Evolutionary conservation across 2,113 vertebrate genomes (phyloP).

Genomic region (Tauraco erythrolophus): DNA sequence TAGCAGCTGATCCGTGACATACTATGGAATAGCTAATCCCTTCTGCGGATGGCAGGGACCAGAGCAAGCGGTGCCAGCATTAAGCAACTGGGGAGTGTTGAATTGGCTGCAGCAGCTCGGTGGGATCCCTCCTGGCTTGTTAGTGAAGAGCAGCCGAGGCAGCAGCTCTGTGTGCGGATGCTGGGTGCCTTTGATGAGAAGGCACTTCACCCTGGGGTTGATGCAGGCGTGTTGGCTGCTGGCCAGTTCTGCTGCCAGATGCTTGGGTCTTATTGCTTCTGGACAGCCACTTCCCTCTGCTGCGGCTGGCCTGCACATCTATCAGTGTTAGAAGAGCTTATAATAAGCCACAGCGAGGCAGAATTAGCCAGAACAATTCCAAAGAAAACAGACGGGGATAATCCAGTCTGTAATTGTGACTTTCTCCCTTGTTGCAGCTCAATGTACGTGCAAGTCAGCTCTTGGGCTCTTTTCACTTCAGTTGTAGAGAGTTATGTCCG

Average conservation of each 20-base stretch:
- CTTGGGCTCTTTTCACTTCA: background rate
- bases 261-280: constrained; percentile 10
- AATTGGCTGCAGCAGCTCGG: constrained; percentile 1
- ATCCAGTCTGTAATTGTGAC: background rate
- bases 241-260: constrained; percentile 30
- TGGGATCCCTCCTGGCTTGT: constrained; percentile 11
- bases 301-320: background rate
- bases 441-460: background rate
- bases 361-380: constrained; percentile 40
- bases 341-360: background rate
- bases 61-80: constrained; percentile 22
- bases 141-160: background rate
- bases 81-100: background rate
- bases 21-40: constrained; percentile 51
- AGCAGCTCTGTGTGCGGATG: background rate
- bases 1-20: constrained; percentile 33
- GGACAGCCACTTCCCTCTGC: background rate
- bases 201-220: background rate
- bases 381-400: constrained; percentile 5
- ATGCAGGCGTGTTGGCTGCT: background rate
- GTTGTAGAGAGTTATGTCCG: background rate
- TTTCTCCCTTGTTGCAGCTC: background rate
- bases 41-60: background rate
- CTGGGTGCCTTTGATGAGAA: constrained; percentile 55
- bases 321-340: constrained; percentile 7